A percentile compares a stretch with the other conserved stretches of the same genome.
Conservation (phyloP, 1,140 invertebrate genomes). For the Teleopsis dalmanni region DNA sequence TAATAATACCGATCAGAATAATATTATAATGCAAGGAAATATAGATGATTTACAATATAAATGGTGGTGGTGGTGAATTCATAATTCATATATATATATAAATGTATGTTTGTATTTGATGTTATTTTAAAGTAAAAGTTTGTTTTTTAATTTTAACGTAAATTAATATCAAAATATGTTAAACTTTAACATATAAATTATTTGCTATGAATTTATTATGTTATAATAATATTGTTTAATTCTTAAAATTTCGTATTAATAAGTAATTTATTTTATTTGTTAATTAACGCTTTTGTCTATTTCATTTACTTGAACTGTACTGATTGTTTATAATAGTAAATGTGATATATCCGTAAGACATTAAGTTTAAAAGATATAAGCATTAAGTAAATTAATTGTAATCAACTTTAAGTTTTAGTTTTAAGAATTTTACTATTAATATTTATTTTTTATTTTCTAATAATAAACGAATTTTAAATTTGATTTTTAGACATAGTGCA, state of each 20-base stretch:
- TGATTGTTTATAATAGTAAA: slow-evolving; percentile 12
- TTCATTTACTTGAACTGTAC: too few species aligned
- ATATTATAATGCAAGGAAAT: slow-evolving; percentile 41
- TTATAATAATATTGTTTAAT: too few species aligned
- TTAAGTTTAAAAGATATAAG: not conserved
- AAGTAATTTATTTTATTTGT: too few species aligned
- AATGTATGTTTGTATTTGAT: slow-evolving; percentile 1
- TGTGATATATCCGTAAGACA: slow-evolving; percentile 10
- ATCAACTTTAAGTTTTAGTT: not conserved
- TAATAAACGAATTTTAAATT: too few species aligned
- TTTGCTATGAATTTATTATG: too few species aligned
- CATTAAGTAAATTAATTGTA: slow-evolving; percentile 12
- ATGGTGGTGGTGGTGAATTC: slow-evolving; percentile 43
- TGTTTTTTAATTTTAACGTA: too few species aligned
- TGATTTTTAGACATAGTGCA: too few species aligned
- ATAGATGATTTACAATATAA: slow-evolving; percentile 43
- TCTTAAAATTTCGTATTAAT: too few species aligned
- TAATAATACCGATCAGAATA: slow-evolving; percentile 31
- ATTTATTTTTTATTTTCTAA: slow-evolving; percentile 7
- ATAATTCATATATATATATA: slow-evolving; percentile 3
- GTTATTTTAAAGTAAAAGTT: slow-evolving; percentile 5
- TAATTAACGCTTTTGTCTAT: too few species aligned
- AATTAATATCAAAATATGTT: too few species aligned
- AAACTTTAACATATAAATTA: too few species aligned
- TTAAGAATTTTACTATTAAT: not conserved